Conservation (phyloP, 2,797 vertebrate genomes). For the Melanotaenia pygmaea region DNA sequence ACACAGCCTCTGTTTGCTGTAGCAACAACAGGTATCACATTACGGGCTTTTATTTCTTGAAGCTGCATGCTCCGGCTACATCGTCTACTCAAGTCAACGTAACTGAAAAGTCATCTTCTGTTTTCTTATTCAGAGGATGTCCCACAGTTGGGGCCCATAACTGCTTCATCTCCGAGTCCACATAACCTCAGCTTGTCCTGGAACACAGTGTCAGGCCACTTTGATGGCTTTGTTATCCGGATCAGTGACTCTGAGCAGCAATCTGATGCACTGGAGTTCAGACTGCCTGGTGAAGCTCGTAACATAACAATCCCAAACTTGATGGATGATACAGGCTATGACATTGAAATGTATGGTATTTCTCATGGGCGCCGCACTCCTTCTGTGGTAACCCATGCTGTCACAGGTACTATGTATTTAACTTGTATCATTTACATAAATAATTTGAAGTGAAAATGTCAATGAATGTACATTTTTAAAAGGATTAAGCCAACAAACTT, state of each 20-base stretch:
- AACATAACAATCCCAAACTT: slow-evolving; percentile 84
- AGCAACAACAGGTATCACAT: slow-evolving; percentile 86
- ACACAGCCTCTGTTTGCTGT: slow-evolving; percentile 80
- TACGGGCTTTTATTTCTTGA: slow-evolving; percentile 15
- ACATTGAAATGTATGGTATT: slow-evolving; percentile 85
- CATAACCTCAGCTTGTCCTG: slow-evolving; percentile 90
- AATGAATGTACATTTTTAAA: background rate
- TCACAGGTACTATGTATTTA: slow-evolving; percentile 87
- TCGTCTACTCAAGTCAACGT: slow-evolving; percentile 9
- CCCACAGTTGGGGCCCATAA: slow-evolving; percentile 85
- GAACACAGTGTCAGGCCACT: slow-evolving; percentile 84
- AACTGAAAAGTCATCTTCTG: slow-evolving; percentile 65
- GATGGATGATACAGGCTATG: slow-evolving; percentile 86
- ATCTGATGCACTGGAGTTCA: slow-evolving; percentile 83
- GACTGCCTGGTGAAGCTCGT: slow-evolving; percentile 76
- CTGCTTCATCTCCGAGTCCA: slow-evolving; percentile 83
- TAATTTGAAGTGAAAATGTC: background rate
- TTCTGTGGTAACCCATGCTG: slow-evolving; percentile 84
- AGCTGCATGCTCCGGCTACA: slow-evolving; percentile 27
- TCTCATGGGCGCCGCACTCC: slow-evolving; percentile 83
- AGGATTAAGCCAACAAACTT: background rate
- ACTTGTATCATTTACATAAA: slow-evolving; percentile 48
- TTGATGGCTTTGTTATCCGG: slow-evolving; percentile 86
- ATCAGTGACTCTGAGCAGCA: slow-evolving; percentile 82
- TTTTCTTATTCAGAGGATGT: slow-evolving; percentile 86